Percentiles rank a stretch among this genome's conserved stretches.
Conservation (phyloP, 2,797 vertebrate species). For the Diplodus puntazzo region DNA sequence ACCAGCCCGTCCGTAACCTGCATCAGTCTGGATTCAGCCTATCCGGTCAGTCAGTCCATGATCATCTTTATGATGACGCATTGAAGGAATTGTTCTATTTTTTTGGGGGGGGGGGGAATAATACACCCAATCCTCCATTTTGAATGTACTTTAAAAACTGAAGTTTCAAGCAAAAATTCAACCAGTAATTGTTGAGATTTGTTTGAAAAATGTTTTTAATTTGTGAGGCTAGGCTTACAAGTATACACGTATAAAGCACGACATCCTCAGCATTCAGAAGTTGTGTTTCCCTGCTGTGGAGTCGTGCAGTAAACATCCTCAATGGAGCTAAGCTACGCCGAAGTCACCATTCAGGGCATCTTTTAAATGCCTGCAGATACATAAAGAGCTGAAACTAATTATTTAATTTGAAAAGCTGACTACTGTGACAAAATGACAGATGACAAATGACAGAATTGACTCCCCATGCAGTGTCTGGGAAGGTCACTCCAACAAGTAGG, state of each 20-base stretch:
- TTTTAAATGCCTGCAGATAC: neutral
- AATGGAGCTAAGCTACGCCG: neutral
- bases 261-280: neutral
- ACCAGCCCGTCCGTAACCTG: slow-evolving; percentile 94
- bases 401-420: too few relatives aligned
- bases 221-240: neutral
- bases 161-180: too few relatives aligned
- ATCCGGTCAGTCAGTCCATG: slow-evolving; percentile 86
- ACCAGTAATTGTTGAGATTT: too few relatives aligned
- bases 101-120: neutral
- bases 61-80: neutral
- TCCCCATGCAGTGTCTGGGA: too few relatives aligned
- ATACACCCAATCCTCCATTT: neutral
- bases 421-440: too few relatives aligned
- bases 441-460: too few relatives aligned
- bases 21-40: slow-evolving; percentile 99
- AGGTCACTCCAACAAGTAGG: too few relatives aligned
- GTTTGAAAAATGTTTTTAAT: too few relatives aligned
- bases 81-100: neutral
- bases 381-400: neutral
- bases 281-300: neutral
- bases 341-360: neutral
- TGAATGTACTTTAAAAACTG: too few relatives aligned
- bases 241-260: neutral
- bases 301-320: neutral